Evolutionary conservation across 2,113 vertebrate genomes (phyloP).

Genomic region (Sinocyclocheilus anophthalmus): DNA sequence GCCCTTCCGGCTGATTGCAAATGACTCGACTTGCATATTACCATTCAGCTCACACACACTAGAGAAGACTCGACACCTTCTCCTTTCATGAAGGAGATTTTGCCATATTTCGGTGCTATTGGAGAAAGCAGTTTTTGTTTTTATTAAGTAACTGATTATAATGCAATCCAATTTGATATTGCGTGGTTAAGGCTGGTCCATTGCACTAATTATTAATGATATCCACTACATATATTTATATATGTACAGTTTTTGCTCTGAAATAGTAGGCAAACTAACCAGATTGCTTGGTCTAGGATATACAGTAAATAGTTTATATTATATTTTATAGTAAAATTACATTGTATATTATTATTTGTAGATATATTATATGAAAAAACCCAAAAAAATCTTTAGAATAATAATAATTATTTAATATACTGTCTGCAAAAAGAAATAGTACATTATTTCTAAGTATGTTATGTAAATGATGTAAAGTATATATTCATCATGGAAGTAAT

Average conservation of each 20-base stretch:
- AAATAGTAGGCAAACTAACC: no score
- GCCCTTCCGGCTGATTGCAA: conserved; percentile 46
- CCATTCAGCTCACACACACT: conserved; percentile 47
- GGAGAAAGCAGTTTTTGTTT: neutral
- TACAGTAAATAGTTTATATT: no score
- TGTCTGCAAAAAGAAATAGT: no score
- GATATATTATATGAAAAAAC: no score
- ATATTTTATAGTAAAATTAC: no score
- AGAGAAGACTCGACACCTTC: conserved; percentile 21
- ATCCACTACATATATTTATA: neutral
- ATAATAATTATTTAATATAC: no score
- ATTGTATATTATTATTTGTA: no score
- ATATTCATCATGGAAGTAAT: no score
- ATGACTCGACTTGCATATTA: conserved; percentile 42
- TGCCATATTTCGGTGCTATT: neutral
- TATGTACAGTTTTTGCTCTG: neutral
- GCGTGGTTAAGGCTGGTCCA: neutral
- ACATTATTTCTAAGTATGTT: no score
- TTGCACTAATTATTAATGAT: neutral
- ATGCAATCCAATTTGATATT: neutral
- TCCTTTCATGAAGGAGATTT: conserved; percentile 14
- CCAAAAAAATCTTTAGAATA: no score
- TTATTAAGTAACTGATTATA: neutral
- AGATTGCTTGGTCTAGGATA: no score
- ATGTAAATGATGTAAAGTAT: no score